Conservation (phyloP, 1,140 invertebrate species). For the Papilio machaon region DNA sequence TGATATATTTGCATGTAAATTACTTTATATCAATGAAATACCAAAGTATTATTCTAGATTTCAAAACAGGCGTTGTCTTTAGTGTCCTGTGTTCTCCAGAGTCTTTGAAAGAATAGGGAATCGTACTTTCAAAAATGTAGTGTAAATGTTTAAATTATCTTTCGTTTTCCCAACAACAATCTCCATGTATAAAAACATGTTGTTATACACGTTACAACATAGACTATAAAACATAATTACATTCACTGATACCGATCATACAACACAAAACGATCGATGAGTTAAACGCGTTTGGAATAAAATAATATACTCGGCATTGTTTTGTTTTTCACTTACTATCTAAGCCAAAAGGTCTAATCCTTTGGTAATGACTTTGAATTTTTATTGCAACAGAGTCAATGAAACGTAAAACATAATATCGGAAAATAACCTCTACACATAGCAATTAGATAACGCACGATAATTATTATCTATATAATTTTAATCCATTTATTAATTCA, state of each 20-base stretch:
- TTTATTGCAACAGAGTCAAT: conserved; percentile 21
- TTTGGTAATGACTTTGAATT: conserved; percentile 34
- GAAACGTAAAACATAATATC: conserved; percentile 4
- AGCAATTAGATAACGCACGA: conserved; percentile 14
- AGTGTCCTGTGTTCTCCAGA: background rate
- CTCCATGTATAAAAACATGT: no score
- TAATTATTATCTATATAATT: conserved; percentile 42
- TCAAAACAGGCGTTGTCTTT: background rate
- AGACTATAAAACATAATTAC: background rate
- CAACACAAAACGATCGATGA: conserved; percentile 13
- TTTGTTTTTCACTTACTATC: conserved; percentile 24
- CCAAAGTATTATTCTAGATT: background rate
- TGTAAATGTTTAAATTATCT: no score
- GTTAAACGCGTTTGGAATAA: background rate
- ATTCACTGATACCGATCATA: conserved; percentile 25
- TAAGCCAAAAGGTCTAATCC: conserved; percentile 29
- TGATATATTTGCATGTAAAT: background rate
- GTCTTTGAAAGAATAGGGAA: no score
- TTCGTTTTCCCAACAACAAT: no score
- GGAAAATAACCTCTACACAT: conserved; percentile 2
- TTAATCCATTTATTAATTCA: conserved; percentile 45
- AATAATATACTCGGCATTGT: conserved; percentile 20
- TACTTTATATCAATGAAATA: background rate
- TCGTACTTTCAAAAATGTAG: no score
- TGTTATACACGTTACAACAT: no score